Percentiles rank a stretch among this genome's conserved stretches.
phyloP scores from a whole-genome alignment of 2,888 invertebrate genomes.

The Malthinus flaveolus region DNA sequence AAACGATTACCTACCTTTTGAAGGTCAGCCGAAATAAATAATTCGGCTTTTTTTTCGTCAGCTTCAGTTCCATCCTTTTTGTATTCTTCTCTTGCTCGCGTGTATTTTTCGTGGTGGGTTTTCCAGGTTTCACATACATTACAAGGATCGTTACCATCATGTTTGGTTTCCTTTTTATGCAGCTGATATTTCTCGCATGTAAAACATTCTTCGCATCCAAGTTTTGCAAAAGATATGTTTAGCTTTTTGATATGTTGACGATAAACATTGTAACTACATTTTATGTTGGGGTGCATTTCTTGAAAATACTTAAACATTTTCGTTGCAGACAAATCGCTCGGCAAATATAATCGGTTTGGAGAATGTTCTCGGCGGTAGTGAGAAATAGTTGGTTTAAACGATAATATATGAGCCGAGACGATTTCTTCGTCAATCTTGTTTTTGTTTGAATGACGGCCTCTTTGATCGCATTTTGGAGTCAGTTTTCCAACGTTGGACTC shows the following conservation, averaged over 20 bases:
- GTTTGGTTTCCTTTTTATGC: slow-evolving; percentile 13
- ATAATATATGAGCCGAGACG: not conserved
- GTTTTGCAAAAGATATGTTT: slow-evolving; percentile 13
- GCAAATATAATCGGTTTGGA: slow-evolving; percentile 29
- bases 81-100: slow-evolving; percentile 10
- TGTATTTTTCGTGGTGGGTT: slow-evolving; percentile 6
- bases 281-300: slow-evolving; percentile 14
- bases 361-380: slow-evolving; percentile 34
- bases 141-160: slow-evolving; percentile 11
- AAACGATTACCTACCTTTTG: slow-evolving; percentile 1
- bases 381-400: slow-evolving; percentile 12
- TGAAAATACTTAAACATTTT: slow-evolving; percentile 23
- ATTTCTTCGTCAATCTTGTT: not conserved
- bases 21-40: slow-evolving; percentile 12
- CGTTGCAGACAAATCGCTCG: slow-evolving; percentile 22
- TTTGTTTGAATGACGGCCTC: not conserved
- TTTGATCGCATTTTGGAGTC: not conserved
- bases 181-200: slow-evolving; percentile 18
- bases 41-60: not conserved
- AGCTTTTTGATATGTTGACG: slow-evolving; percentile 9
- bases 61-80: slow-evolving; percentile 8
- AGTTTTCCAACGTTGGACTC: not conserved
- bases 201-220: slow-evolving; percentile 28
- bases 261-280: slow-evolving; percentile 25
- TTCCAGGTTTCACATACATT: slow-evolving; percentile 8